These are phyloP conservation scores for Melanaphis sacchari DNA, from an alignment of 1,140 invertebrate genomes.

Conservation along the genomic window DNA sequence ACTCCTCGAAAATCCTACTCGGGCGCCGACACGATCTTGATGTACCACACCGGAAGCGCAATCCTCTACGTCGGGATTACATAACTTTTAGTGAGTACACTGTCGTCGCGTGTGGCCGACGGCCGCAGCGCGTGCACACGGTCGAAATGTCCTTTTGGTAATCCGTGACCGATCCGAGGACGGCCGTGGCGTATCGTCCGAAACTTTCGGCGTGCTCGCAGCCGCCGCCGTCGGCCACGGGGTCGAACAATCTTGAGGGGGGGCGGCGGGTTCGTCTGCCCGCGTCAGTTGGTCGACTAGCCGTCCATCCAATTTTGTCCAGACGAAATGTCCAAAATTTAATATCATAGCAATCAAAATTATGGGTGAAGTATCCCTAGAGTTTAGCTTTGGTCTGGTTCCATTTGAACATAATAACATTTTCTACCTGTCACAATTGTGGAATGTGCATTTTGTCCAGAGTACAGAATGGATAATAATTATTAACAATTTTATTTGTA, in stretches of 20 bases:
- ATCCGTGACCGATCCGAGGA: not conserved
- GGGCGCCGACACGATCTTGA: conserved; percentile 38
- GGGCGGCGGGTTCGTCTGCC: not conserved
- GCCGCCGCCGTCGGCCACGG: not conserved
- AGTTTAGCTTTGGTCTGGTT: not conserved
- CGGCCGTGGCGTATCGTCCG: not conserved
- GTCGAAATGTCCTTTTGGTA: not conserved
- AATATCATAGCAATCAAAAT: not conserved
- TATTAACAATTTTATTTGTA: not conserved
- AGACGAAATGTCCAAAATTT: too few species aligned
- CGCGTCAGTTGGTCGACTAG: too few species aligned
- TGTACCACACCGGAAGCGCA: conserved; percentile 45
- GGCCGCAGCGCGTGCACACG: not conserved
- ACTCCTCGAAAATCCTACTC: conserved; percentile 17
- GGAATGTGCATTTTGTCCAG: not conserved
- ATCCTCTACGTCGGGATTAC: conserved; percentile 57
- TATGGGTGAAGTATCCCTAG: not conserved
- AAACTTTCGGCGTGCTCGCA: not conserved
- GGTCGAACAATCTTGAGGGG: not conserved
- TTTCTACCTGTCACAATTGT: not conserved
- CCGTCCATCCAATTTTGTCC: not conserved
- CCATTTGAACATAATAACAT: not conserved
- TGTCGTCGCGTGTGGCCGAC: not conserved
- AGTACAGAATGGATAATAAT: not conserved
- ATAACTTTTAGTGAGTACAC: conserved; percentile 52